These are phyloP conservation scores for Zaprionus tsacasi DNA, from an alignment of 1,140 invertebrate species.

Conservation along the genomic window DNA sequence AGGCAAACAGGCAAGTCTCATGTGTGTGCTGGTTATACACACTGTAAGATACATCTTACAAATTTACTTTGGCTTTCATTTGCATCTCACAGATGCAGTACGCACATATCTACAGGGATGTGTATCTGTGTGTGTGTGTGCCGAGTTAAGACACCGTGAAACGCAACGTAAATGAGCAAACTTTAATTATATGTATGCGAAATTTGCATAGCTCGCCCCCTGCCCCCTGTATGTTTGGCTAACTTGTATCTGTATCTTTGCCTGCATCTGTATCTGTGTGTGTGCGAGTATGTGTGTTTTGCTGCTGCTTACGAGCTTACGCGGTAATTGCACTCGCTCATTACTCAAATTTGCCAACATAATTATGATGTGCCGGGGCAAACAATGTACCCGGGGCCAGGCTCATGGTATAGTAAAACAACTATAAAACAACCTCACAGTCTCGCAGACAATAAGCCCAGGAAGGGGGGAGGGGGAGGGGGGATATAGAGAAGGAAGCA, in stretches of 20 bases:
- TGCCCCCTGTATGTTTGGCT: conserved; percentile 17
- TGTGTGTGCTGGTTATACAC: conserved; percentile 4
- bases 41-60: conserved; percentile 78
- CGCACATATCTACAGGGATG: too few species aligned
- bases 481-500: conserved; percentile 47
- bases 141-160: conserved; percentile 54
- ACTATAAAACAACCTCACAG: conserved; percentile 11
- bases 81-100: conserved; percentile 66
- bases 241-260: conserved; percentile 22
- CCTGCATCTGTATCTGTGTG: too few species aligned
- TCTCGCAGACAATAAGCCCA: conserved; percentile 15
- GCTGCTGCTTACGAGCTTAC: conserved; percentile 28
- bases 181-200: conserved; percentile 61
- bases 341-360: conserved; percentile 78
- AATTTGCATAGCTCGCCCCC: conserved; percentile 57
- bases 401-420: background rate
- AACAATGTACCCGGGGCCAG: conserved; percentile 44
- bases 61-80: conserved; percentile 82
- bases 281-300: background rate
- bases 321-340: conserved; percentile 65
- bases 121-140: background rate
- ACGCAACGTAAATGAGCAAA: conserved; percentile 43
- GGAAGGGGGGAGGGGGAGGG: background rate
- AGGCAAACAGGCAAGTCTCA: conserved; percentile 19
- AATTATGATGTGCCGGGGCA: conserved; percentile 60